Base-by-base conservation (phyloP, 2,113 vertebrate genomes). In the Prionailurus viverrinus region DNA sequence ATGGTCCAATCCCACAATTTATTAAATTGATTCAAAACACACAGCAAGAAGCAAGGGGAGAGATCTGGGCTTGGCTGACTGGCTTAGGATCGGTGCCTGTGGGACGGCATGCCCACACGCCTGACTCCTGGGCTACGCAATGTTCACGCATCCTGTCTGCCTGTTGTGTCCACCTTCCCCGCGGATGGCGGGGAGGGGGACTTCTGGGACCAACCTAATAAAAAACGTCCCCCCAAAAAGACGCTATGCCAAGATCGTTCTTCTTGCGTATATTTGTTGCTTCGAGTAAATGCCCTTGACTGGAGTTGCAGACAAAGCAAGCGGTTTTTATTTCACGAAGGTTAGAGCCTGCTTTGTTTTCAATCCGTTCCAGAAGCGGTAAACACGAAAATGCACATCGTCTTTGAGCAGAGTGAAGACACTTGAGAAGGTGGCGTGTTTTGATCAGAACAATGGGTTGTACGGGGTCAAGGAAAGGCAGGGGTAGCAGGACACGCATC, bases 401-500 rank as follows among this genome's bases (percentile, higher is more conserved):
- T 39, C 76, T 78, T 7, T 58, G 33, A 69, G 41, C 23, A 80
- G 53, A 79, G 65, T 4, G 74, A 71, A 71, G 76, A 63, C 27
- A 4, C 69, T 83, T 55, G 41, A 36, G 41, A 31, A 81, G 76
- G 69, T 1, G 39, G 58, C 12, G 10, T 14, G 16, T 69, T 93
- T 41, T 78, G 58, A 81, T 39, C 1, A 58, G 87, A 66, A 71
- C 29, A 29, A n/a, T 7, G 53, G 66, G 41, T 23, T 4, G 25
- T 12, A 0, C 33, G 7, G 19, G 68, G 74, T 15, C 19, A 21
- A 63, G 41, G 41, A 15, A 48, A 13, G 68, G 65, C 21, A 31
- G 14, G 23, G 7, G 19, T 7, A 4, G 48, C 31, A 11, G 45
- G 12, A 7, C 12, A 0, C 0, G 12, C 1, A 1, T 5, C 18